Conservation (phyloP, 1,140 invertebrate species). For the Caenorhabditis latens region DNA sequence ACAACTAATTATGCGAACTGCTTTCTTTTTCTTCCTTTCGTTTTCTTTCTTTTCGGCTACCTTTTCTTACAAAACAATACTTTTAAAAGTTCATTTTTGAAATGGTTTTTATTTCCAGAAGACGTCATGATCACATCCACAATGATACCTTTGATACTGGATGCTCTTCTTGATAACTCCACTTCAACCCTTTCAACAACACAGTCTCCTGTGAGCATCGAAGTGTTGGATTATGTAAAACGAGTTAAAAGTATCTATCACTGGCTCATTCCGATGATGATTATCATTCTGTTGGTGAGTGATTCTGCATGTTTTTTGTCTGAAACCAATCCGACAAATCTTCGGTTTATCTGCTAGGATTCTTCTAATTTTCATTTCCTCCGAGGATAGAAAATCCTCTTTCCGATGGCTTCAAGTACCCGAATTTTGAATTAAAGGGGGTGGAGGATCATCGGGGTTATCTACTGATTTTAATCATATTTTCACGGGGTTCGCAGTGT, state of each 20-base stretch:
- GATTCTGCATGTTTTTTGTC: not conserved
- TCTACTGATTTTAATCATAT: not conserved
- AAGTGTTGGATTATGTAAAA: slow-evolving; percentile 30
- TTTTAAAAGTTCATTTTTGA: not conserved
- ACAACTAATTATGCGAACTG: slow-evolving; percentile 26
- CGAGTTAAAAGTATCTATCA: slow-evolving; percentile 61
- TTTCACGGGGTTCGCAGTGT: not conserved
- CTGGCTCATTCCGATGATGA: slow-evolving; percentile 69
- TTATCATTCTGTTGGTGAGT: slow-evolving; percentile 66
- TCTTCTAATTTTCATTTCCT: not conserved
- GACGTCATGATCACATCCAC: slow-evolving; percentile 25
- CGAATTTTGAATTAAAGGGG: not conserved
- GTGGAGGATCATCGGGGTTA: not conserved
- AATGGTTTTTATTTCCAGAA: not conserved
- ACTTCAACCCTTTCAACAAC: slow-evolving; percentile 17
- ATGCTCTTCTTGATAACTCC: slow-evolving; percentile 27
- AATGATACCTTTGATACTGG: not conserved
- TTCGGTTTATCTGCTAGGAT: not conserved
- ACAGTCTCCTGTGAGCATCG: not conserved
- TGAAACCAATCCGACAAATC: not conserved
- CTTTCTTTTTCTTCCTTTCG: not conserved
- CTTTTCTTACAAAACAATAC: not conserved
- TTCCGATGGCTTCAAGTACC: not conserved
- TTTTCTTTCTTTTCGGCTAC: not conserved
- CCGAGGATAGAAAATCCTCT: not conserved